Conservation (phyloP, 2,113 vertebrate species). For the Isichthys henryi region DNA sequence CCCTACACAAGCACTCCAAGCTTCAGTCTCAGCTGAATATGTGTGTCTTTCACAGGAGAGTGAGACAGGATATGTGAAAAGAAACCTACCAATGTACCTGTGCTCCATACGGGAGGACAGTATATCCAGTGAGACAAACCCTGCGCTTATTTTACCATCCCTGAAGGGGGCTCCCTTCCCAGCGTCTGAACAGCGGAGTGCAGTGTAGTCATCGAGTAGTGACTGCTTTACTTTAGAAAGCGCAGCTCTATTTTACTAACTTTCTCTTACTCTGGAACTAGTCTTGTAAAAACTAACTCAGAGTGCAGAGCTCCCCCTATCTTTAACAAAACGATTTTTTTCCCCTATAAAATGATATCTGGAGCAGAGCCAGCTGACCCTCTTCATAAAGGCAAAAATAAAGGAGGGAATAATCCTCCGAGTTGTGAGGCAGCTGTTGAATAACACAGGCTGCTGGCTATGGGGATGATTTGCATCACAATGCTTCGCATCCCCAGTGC, state of each 20-base stretch:
- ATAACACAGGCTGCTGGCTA: background rate
- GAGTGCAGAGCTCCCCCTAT: background rate
- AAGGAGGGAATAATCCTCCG: too few relatives aligned
- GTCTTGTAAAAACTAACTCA: background rate
- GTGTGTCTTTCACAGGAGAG: background rate
- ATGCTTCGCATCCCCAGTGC: background rate
- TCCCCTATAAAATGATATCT: background rate
- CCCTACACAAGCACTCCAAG: background rate
- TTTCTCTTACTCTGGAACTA: background rate
- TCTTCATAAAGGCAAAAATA: background rate
- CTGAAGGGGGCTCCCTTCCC: background rate
- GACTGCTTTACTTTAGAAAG: background rate
- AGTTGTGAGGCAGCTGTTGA: background rate
- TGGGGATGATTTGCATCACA: background rate
- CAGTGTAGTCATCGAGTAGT: background rate
- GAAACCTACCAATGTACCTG: background rate
- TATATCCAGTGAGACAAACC: background rate
- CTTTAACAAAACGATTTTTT: background rate
- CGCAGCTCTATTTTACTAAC: background rate
- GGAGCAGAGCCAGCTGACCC: background rate
- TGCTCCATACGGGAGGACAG: background rate
- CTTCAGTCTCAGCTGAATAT: background rate
- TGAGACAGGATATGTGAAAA: background rate
- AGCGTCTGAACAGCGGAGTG: background rate
- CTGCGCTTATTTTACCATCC: background rate